These are phyloP conservation scores for Helobdella robusta DNA, from an alignment of 2,888 invertebrate species.

Conservation along the genomic window DNA sequence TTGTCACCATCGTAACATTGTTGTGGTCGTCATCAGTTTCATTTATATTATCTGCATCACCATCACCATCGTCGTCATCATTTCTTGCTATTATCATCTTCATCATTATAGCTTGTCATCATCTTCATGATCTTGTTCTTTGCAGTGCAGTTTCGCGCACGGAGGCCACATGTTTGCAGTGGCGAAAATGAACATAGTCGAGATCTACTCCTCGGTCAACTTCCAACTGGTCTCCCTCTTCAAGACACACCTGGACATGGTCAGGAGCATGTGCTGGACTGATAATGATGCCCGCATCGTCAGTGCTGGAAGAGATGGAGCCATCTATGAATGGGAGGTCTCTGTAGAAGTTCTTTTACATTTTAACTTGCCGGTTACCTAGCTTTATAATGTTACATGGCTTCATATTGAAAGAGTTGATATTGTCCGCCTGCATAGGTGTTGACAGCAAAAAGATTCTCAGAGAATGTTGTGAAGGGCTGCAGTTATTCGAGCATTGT, in stretches of 20 bases:
- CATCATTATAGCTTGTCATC: conserved; percentile 35
- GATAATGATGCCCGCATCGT: conserved; percentile 67
- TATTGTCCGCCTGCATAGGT: no score
- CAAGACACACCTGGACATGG: conserved; percentile 23
- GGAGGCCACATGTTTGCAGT: conserved; percentile 81
- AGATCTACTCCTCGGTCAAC: conserved; percentile 71
- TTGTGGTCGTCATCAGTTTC: no score
- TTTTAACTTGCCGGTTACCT: no score
- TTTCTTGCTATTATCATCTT: no score
- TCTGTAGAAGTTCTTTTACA: no score
- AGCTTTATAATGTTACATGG: no score
- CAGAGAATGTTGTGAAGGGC: conserved; percentile 73
- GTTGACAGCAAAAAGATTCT: conserved; percentile 56
- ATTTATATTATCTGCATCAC: no score
- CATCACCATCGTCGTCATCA: no score
- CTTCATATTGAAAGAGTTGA: no score
- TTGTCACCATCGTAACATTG: no score
- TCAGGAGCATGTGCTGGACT: conserved; percentile 44
- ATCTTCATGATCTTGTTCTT: conserved; percentile 32
- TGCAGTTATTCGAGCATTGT: conserved; percentile 62
- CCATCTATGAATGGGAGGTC: conserved; percentile 83
- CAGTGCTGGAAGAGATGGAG: conserved; percentile 79
- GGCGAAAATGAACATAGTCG: conserved; percentile 72
- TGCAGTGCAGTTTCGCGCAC: conserved; percentile 68
- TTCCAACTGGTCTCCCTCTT: conserved; percentile 59